Evolutionary conservation across 2,888 invertebrate genomes (phyloP), one percentile per base, ranked within the genome.

Genomic region (Synanthedon formicaeformis): DNA sequence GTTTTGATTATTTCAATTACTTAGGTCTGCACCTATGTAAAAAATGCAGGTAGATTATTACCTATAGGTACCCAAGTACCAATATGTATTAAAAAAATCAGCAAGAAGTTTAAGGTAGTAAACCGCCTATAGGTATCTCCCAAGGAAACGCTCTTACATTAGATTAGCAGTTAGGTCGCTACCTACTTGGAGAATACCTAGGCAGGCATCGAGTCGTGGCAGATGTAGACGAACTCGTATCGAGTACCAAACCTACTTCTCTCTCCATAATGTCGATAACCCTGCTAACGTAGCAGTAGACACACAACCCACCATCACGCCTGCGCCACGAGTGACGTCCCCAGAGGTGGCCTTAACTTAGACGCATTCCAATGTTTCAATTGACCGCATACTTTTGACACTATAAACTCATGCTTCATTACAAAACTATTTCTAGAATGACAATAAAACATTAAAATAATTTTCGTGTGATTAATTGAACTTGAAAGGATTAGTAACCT

Each of bases 261-360:
- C 48, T 16, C 50, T 50, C 18, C 49, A 65, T 80, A 41, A 81
- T 85, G 86, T 86, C 86, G 86, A 86, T 86, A 86, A 86, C 86
- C 85, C 85, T 81, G 79, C 52, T 18, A 27, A 41, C 27, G 27
- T n/a, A 40, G 41, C 75, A 71, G 69, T 68, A 71, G 70, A 71
- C 72, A 70, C 68, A 73, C 71, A 12, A 65, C 75, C 72, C 72
- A 73, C 75, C 79, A 78, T 75, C 79, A 77, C 85, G 84, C 83
- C 74, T 82, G 83, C 85, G 82, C 73, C 57, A 52, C 60, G 53
- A 62, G 67, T 80, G 78, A 79, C 81, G 81, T 81, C 74, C 69
- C 56, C 64, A 66, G 58, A 67, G 80, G 81, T 81, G 76, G 78
- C 73, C 65, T 63, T 73, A 82, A 60, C 55, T 66, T 75, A 71